phyloP scores from a whole-genome alignment of 2,113 vertebrate species.

The Rhinolophus sinicus region DNA sequence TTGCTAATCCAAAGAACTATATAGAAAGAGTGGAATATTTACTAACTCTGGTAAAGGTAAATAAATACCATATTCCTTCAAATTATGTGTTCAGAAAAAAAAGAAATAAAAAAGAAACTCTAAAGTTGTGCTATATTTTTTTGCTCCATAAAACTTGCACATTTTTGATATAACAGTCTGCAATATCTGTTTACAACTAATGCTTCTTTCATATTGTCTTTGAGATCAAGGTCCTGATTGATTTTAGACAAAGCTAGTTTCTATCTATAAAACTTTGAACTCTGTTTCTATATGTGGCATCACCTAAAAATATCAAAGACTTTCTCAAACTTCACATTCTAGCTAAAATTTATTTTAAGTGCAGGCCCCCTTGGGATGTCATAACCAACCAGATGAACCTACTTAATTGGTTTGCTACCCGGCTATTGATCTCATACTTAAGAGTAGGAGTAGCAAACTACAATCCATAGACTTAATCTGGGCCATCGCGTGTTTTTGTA shows the following conservation, averaged over 20 bases:
- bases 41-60: slow-evolving; percentile 65
- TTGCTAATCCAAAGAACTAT: slow-evolving; percentile 47
- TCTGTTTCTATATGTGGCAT: background rate
- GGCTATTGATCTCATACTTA: background rate
- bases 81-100: slow-evolving; percentile 25
- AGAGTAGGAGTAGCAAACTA: background rate
- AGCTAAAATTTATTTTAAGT: slow-evolving; percentile 37
- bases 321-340: slow-evolving; percentile 19
- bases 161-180: background rate
- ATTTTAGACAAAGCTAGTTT: background rate
- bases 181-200: background rate
- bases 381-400: background rate
- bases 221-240: background rate
- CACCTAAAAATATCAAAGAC: background rate
- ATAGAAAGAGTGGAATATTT: slow-evolving; percentile 41
- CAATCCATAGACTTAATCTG: background rate
- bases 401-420: background rate
- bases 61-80: slow-evolving; percentile 57
- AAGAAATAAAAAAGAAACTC: background rate
- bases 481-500: background rate
- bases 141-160: background rate
- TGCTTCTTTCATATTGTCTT: background rate
- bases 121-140: background rate
- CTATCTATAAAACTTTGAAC: background rate
- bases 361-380: background rate